These are phyloP conservation scores for Andrena minutula DNA, from an alignment of 2,888 invertebrate genomes.

Conservation along the genomic window DNA sequence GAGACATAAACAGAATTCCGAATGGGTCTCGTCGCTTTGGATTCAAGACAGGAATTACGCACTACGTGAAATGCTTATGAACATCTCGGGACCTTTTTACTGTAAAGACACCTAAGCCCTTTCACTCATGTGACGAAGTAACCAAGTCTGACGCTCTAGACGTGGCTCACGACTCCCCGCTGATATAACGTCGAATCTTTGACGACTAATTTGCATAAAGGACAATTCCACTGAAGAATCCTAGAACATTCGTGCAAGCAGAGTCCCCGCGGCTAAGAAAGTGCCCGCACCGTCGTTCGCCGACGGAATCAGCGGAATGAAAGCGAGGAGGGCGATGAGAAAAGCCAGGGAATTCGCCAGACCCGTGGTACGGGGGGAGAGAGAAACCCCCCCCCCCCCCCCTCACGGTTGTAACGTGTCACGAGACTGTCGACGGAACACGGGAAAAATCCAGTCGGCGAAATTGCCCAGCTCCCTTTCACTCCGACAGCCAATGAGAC, in stretches of 20 bases:
- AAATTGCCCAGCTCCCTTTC: conserved; percentile 49
- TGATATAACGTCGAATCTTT: not conserved
- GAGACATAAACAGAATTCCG: conserved; percentile 46
- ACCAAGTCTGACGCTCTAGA: not conserved
- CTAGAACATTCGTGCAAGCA: conserved; percentile 28
- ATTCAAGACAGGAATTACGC: conserved; percentile 20
- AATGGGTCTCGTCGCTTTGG: conserved; percentile 15
- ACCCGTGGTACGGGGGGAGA: not conserved
- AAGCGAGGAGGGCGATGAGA: conserved; percentile 26
- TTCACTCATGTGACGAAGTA: too few relatives aligned
- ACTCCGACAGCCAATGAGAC: conserved; percentile 32
- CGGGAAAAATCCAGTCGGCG: conserved; percentile 40
- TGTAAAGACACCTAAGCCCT: too few relatives aligned
- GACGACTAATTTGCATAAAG: not conserved
- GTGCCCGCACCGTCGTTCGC: conserved; percentile 13
- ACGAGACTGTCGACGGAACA: conserved; percentile 31
- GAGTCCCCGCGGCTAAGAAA: not conserved
- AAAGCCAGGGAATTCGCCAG: conserved; percentile 25
- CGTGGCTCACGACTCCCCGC: not conserved
- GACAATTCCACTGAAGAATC: conserved; percentile 16
- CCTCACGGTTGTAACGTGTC: conserved; percentile 27
- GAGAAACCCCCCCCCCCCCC: too few relatives aligned
- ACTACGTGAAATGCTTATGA: conserved; percentile 5
- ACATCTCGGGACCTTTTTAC: conserved; percentile 15
- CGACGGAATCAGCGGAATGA: conserved; percentile 29